Evolutionary conservation across 1,140 invertebrate species (phyloP).

Genomic region (Maconellicoccus hirsutus): DNA sequence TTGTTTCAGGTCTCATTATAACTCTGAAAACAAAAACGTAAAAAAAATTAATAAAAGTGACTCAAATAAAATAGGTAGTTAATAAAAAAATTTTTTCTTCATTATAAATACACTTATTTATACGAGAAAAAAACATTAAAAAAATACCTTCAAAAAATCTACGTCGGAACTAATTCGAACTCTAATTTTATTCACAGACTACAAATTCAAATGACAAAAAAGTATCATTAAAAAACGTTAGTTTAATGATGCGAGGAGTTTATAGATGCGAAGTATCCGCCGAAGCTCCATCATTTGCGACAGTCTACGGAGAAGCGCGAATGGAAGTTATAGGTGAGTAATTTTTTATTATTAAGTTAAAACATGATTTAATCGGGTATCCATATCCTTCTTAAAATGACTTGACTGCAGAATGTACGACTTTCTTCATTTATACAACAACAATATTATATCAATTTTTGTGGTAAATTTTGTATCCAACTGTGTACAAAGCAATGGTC

Average conservation of each 20-base stretch:
- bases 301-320: conserved; percentile 56
- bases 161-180: neutral
- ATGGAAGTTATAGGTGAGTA: conserved; percentile 67
- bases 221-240: conserved; percentile 37
- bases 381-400: too few relatives aligned
- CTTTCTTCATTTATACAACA: too few relatives aligned
- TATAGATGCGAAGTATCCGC: conserved; percentile 44
- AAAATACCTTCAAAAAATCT: neutral
- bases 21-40: too few relatives aligned
- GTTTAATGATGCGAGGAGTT: conserved; percentile 36
- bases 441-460: too few relatives aligned
- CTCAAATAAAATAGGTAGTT: neutral
- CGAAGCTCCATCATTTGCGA: conserved; percentile 56
- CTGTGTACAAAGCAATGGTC: too few relatives aligned
- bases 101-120: neutral
- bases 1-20: neutral
- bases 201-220: conserved; percentile 41
- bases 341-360: neutral
- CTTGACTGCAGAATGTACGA: too few relatives aligned
- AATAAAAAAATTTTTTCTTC: neutral
- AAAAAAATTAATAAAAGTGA: neutral
- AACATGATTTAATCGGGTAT: too few relatives aligned
- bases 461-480: too few relatives aligned
- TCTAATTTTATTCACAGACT: conserved; percentile 41
- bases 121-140: neutral